Percentiles rank a stretch among this genome's conserved stretches.
Conservation (phyloP, 2,797 vertebrate genomes). For the Syngnathus acus region DNA sequence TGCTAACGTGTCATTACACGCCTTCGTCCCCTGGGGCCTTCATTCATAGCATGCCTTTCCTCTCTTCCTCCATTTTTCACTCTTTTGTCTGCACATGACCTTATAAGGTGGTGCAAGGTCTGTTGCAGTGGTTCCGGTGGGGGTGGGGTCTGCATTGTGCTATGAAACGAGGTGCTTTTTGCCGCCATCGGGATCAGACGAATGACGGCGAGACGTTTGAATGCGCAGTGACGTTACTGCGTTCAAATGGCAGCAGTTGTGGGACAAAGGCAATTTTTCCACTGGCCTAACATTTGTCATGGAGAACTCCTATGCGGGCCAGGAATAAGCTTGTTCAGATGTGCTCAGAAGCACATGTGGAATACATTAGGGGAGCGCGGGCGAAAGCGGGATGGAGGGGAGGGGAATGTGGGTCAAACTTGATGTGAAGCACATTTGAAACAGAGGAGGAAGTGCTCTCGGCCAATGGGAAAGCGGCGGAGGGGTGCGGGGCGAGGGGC, state of each 20-base stretch:
- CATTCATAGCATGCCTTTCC: constrained; percentile 31
- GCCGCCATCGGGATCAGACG: constrained; percentile 7
- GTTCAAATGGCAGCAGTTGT: constrained; percentile 1
- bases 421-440: constrained; percentile 64
- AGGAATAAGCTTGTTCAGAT: constrained; percentile 21
- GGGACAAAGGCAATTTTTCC: not conserved
- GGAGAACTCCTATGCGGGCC: constrained; percentile 25
- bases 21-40: constrained; percentile 3
- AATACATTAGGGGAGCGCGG: constrained; percentile 33
- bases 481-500: constrained; percentile 21
- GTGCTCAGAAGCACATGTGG: constrained; percentile 50
- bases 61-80: constrained; percentile 30
- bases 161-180: constrained; percentile 19
- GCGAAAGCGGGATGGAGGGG: constrained; percentile 21
- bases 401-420: constrained; percentile 58
- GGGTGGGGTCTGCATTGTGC: constrained; percentile 43
- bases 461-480: constrained; percentile 50
- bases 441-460: constrained; percentile 31
- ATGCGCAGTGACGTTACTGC: not conserved
- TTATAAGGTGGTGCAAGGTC: constrained; percentile 70
- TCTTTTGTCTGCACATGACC: constrained; percentile 47
- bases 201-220: constrained; percentile 3
- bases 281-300: constrained; percentile 34
- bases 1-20: not conserved
- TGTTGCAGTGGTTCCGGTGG: constrained; percentile 42